Conservation (phyloP, 2,113 vertebrate species). For the Brienomyrus longianalis region DNA sequence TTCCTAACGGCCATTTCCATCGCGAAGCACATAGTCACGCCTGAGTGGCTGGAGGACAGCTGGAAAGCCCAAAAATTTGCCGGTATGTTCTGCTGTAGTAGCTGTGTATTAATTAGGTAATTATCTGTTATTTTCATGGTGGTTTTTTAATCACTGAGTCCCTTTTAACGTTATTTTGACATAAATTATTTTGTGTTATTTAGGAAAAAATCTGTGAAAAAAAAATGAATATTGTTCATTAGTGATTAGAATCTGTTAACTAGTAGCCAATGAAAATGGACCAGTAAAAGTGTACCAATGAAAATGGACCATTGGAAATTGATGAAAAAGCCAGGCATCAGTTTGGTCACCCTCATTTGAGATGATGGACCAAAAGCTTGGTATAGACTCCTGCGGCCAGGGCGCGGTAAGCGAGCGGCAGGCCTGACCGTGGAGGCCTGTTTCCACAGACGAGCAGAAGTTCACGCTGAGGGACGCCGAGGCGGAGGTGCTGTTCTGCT, state of each 20-base stretch:
- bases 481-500: constrained; percentile 89
- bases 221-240: neutral
- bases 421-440: neutral
- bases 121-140: neutral
- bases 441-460: constrained; percentile 75
- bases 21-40: constrained; percentile 84
- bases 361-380: neutral
- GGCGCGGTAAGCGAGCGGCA: too few relatives aligned
- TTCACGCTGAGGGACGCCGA: constrained; percentile 84
- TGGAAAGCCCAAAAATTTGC: constrained; percentile 86
- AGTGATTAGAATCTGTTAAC: neutral
- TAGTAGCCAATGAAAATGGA: neutral
- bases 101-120: neutral
- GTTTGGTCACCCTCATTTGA: neutral
- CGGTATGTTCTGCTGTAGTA: constrained; percentile 51
- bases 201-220: neutral
- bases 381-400: neutral
- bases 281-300: neutral
- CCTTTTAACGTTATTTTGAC: neutral
- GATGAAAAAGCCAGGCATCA: neutral
- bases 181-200: neutral
- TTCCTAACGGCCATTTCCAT: constrained; percentile 92
- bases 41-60: constrained; percentile 92
- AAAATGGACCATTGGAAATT: neutral
- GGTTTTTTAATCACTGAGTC: neutral